Evolutionary conservation across 1,140 invertebrate species (phyloP), one percentile per base, ranked within the genome.

Genomic region (Ostrea edulis): DNA sequence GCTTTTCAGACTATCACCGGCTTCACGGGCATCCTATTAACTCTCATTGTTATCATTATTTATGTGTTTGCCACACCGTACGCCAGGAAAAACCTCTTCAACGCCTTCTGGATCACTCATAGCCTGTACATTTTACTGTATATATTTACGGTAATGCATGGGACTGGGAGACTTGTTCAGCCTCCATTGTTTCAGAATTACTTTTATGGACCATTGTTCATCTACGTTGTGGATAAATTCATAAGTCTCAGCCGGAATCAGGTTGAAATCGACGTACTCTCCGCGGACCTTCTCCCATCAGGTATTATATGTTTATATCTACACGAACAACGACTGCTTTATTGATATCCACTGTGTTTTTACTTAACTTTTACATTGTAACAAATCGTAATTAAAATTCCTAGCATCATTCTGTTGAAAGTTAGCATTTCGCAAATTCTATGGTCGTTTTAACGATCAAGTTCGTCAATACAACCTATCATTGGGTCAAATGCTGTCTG

Each of bases 31-130:
- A 97, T 99, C 5, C 91, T 98, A 5, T 95, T 99, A 0, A 99
- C 99, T 93, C 95, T 98, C 52, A 97, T 99, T 52, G 98, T 99
- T 97, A 97, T 97, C 91, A 97, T 99, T 52, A 99, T 99, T 90
- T 99, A 99, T 93, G 97, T 99, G 0, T 99, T 99, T 94, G 98
- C 99, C 0, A 98, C 99, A 95, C 98, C 98, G 0, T 97, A 97
- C 14, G 98, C 99, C 58, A 96, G 99, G 5, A 98, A 98, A 86
- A 99, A 98, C 95, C 85, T 94, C 8, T 94, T 94, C 90, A 91
- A 91, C 12, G 92, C 92, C 0, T 99, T 99, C 95, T 99, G 98
- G 98, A 97, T 97, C 17, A 98, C 98, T 14, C 99, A 99, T 94
- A 97, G 97, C 51, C 96, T 99, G 0, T 99, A 99, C 93, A 96